Evolutionary conservation across 1,140 invertebrate genomes (phyloP).

Genomic region (Eurosta solidaginis): DNA sequence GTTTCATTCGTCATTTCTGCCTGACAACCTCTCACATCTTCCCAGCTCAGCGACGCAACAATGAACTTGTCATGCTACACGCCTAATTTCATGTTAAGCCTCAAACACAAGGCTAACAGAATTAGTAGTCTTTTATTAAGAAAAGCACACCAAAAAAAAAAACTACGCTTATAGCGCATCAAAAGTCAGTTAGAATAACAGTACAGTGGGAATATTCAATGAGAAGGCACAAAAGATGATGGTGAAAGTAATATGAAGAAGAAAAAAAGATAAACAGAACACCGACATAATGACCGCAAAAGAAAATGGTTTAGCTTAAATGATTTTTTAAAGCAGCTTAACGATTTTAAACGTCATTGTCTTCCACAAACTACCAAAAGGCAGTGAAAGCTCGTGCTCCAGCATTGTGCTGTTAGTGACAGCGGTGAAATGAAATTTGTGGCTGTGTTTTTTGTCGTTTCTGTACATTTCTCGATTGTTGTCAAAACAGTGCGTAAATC

Average conservation of each 20-base stretch:
- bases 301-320: slow-evolving; percentile 11
- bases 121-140: not conserved
- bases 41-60: not conserved
- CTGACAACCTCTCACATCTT: not conserved
- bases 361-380: not conserved
- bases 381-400: not conserved
- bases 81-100: slow-evolving; percentile 33
- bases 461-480: not conserved
- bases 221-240: not conserved
- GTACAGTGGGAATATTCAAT: not conserved
- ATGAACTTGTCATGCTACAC: slow-evolving; percentile 32
- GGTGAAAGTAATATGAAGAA: not conserved
- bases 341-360: not conserved
- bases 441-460: not conserved
- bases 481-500: slow-evolving; percentile 4
- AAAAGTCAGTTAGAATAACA: not conserved
- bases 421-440: not conserved
- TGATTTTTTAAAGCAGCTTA: not conserved
- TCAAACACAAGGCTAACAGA: not conserved
- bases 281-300: not conserved
- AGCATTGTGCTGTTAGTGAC: not conserved
- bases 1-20: not conserved
- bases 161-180: not conserved
- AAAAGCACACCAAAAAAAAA: no score
- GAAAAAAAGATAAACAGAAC: not conserved